Percentiles rank a stretch among this genome's conserved stretches.
These are phyloP conservation scores for Zoanthus sansibaricus DNA, from an alignment of 92 coral and sea anemone species.

Conservation along the genomic window DNA sequence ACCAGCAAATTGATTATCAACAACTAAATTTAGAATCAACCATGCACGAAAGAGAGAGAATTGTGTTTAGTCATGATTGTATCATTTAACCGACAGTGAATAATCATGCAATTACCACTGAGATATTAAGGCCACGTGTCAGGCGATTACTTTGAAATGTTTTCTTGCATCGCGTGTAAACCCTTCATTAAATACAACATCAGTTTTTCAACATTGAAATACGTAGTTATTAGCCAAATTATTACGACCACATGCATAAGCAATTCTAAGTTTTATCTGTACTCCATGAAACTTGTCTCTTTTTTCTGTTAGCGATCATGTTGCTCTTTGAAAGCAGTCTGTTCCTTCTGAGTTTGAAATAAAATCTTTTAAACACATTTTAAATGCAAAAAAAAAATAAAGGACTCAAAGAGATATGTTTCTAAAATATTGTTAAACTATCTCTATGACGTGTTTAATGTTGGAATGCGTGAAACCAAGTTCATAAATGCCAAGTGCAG, in stretches of 20 bases:
- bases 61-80: slow-evolving; percentile 24
- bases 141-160: slow-evolving; percentile 5
- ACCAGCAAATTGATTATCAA: slow-evolving; percentile 15
- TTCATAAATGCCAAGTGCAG: not conserved
- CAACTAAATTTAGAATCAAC: slow-evolving; percentile 19
- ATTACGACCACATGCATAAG: too few species aligned
- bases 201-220: not conserved
- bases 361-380: not conserved
- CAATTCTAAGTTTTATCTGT: not conserved
- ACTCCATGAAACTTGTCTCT: not conserved
- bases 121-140: slow-evolving; percentile 22
- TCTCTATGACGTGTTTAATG: not conserved
- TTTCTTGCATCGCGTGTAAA: not conserved
- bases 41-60: not conserved
- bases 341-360: not conserved
- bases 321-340: not conserved
- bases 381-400: not conserved
- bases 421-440: not conserved
- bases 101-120: not conserved
- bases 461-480: not conserved
- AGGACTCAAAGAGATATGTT: not conserved
- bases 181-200: not conserved
- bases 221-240: not conserved
- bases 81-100: not conserved
- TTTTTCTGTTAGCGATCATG: not conserved